Evolutionary conservation across 2,797 vertebrate genomes (phyloP), one percentile per base, ranked within the genome.

Genomic region (Microhierax caerulescens): DNA sequence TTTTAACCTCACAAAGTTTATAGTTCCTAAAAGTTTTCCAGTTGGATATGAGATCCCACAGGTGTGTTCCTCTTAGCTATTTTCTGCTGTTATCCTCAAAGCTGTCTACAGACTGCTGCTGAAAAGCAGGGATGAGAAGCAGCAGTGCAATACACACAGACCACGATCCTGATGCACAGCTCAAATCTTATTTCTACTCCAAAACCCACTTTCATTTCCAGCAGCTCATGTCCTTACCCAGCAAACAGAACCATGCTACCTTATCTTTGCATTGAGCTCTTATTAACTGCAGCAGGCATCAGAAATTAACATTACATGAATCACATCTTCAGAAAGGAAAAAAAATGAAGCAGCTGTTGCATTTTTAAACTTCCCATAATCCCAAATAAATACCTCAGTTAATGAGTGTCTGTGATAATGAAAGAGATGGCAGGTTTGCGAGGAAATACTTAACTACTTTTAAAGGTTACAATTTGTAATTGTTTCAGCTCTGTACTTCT

Each of bases 381-480:
- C 65, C 20, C 69, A 74, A 48, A 76, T 90, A 95, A 95, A 81
- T 78, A 85, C 81, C 87, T 85, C 56, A 70, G 84, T 47, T 91
- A 90, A 80, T 9, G 27, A 90, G 13, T 22, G 18, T 32, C 63
- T 67, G 13, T 37, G 76, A 34, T 77, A 68, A 69, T 21, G 12
- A 78, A 78, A 34, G 37, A 51, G 36, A 16, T n/a, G 57, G 24
- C 4, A 57, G 6, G 6, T 60, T 91, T 81, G 45, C 68, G 41
- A 37, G 36, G 70, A 68, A 47, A 68, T 18, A 32, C 0, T 0
- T 9, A 45, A n/a, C 64, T 76, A 1, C 43, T 56, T 67, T 53
- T 28, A 84, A 95, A 81, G 61, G 61, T 93, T 78, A 36, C 30
- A 36, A 59, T 70, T 59, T 54, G 7, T 50, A 78, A 51, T 30